Percentiles rank a stretch among this genome's conserved stretches.
Conservation (phyloP, 1,140 invertebrate genomes). For the Heliconius hermathena region DNA sequence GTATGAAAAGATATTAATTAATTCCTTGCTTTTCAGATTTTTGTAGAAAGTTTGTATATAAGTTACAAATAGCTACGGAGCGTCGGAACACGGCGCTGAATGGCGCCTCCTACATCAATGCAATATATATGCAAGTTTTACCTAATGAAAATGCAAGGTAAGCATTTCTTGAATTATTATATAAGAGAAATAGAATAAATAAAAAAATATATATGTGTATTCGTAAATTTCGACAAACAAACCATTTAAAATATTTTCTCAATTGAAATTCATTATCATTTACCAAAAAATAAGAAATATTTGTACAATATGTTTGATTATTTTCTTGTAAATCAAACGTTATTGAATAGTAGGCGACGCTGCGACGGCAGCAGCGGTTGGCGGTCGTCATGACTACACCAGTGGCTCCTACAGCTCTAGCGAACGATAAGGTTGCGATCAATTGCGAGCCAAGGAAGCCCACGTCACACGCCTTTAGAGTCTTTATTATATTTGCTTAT, state of each 20-base stretch:
- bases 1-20: background rate
- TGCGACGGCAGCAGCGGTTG: constrained; percentile 60
- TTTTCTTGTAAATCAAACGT: constrained; percentile 35
- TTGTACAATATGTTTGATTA: constrained; percentile 13
- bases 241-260: background rate
- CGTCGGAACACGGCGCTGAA: constrained; percentile 59
- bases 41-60: constrained; percentile 14
- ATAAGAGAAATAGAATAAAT: background rate
- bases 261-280: background rate
- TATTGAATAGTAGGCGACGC: constrained; percentile 63
- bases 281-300: background rate
- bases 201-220: background rate
- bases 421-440: constrained; percentile 53
- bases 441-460: constrained; percentile 61
- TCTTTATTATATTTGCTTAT: constrained; percentile 41
- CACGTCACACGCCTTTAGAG: constrained; percentile 41
- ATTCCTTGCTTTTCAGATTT: background rate
- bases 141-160: constrained; percentile 77
- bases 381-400: constrained; percentile 67
- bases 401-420: constrained; percentile 50
- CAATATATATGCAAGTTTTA: constrained; percentile 77
- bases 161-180: constrained; percentile 10
- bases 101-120: constrained; percentile 69
- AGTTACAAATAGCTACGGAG: constrained; percentile 63
- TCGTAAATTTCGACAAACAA: background rate